phyloP scores from a whole-genome alignment of 2,797 vertebrate species.

The Myoxocephalus aenaeus region DNA sequence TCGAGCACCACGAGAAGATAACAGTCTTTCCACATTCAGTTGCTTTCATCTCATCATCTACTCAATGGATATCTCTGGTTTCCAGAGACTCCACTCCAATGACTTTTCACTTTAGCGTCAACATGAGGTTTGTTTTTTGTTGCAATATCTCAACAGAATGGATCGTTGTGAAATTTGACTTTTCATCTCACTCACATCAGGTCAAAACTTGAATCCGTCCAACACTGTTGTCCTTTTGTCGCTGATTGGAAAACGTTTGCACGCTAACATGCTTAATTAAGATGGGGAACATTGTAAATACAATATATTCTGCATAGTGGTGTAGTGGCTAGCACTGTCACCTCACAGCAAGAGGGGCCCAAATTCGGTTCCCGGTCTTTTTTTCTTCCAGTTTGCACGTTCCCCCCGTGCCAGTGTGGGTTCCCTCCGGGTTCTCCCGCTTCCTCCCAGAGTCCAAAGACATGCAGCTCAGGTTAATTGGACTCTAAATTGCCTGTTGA shows the following conservation, averaged over 20 bases:
- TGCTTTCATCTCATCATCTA: not conserved
- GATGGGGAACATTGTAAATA: not conserved
- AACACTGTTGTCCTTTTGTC: not conserved
- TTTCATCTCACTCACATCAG: not conserved
- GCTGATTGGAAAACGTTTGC: not conserved
- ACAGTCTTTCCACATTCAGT: not conserved
- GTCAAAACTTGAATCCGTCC: not conserved
- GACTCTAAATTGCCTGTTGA: no score
- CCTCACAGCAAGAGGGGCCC: no score
- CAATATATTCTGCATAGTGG: not conserved
- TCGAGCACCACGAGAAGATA: not conserved
- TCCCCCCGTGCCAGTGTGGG: no score
- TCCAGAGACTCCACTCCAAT: not conserved
- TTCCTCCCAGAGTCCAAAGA: no score
- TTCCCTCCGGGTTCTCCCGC: no score
- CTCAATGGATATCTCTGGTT: not conserved
- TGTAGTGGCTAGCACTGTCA: no score
- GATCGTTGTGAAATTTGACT: not conserved
- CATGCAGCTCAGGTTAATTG: no score
- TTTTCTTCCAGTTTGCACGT: no score
- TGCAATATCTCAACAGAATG: not conserved
- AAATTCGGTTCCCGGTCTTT: no score
- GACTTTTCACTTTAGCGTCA: not conserved
- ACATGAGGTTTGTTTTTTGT: no score
- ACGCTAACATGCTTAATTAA: not conserved